phyloP scores from a whole-genome alignment of 2,797 vertebrate genomes.

The Pteropus rufus region DNA sequence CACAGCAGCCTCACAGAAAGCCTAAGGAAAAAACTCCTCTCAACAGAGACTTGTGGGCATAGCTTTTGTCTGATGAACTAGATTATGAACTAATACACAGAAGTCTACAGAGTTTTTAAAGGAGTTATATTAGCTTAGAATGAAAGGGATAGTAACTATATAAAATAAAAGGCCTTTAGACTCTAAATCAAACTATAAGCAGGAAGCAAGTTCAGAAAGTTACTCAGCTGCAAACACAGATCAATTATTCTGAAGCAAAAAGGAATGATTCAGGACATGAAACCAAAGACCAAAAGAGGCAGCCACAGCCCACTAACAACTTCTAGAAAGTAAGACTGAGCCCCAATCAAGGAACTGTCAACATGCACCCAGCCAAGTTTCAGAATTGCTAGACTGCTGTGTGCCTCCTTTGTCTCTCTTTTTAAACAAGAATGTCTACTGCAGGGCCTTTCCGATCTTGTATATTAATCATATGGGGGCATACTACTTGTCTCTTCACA shows the following conservation, averaged over 20 bases:
- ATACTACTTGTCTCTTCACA: not conserved
- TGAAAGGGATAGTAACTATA: not conserved
- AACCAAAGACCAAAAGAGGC: not conserved
- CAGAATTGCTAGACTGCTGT: not conserved
- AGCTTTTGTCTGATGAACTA: not conserved
- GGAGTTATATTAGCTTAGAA: not conserved
- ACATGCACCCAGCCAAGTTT: not conserved
- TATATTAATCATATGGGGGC: not conserved
- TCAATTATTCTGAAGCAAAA: not conserved
- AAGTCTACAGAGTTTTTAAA: not conserved
- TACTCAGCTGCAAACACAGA: not conserved
- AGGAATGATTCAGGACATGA: not conserved
- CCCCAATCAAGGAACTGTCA: not conserved
- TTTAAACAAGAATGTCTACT: not conserved
- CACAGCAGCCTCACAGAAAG: not conserved
- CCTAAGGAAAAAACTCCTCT: not conserved
- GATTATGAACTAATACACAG: not conserved
- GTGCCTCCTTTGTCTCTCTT: not conserved
- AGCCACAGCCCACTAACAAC: not conserved
- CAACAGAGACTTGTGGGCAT: not conserved
- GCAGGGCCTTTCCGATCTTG: not conserved
- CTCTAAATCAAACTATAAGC: not conserved
- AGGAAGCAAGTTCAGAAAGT: not conserved
- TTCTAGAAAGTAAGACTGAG: not conserved
- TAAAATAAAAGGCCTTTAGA: not conserved